Conservation (phyloP, 2,113 vertebrate genomes). For the Amazona guildingii region DNA sequence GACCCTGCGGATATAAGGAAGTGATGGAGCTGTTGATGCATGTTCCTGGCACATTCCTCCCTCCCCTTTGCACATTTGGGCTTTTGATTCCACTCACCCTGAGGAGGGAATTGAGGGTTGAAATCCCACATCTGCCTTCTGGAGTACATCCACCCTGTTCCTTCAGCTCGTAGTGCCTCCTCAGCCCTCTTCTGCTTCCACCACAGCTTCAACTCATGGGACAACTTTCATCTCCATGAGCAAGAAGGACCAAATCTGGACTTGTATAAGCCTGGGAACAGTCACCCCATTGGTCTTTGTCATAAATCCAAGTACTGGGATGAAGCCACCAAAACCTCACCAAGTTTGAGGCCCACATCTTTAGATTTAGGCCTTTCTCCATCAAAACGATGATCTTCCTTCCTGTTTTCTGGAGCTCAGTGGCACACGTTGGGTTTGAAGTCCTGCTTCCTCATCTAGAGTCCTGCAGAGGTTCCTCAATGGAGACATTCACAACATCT, state of each 20-base stretch:
- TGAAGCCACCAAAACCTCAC: not conserved
- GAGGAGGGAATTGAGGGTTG: not conserved
- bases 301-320: not conserved
- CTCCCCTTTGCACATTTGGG: not conserved
- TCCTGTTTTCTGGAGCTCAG: not conserved
- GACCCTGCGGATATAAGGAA: not conserved
- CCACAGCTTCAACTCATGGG: not conserved
- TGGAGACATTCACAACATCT: not conserved
- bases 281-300: rapidly evolving
- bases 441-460: not conserved
- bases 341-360: not conserved
- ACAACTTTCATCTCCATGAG: not conserved
- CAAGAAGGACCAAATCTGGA: not conserved
- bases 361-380: not conserved
- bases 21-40: not conserved
- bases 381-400: rapidly evolving
- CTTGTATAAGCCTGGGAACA: not conserved
- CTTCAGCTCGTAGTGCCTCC: not conserved
- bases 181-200: not conserved
- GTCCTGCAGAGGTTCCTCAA: not conserved
- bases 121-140: not conserved
- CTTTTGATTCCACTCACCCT: not conserved
- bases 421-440: rapidly evolving
- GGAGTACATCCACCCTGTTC: too few relatives aligned
- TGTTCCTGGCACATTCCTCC: not conserved